Evolutionary conservation across 2,888 invertebrate genomes (phyloP).

Genomic region (Tiphia femorata): DNA sequence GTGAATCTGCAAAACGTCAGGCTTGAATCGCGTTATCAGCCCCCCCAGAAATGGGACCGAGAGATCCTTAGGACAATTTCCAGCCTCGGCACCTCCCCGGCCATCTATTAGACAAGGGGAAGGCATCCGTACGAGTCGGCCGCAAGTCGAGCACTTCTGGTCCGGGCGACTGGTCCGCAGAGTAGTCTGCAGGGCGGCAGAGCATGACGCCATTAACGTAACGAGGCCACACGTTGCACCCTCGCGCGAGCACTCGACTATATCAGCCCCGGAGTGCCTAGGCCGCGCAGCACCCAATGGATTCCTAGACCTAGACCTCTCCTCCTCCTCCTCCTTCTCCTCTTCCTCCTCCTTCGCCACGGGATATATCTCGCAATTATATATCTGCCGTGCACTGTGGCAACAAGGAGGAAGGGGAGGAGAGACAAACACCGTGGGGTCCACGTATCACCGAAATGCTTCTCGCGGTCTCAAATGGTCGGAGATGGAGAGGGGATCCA

Average conservation of each 20-base stretch:
- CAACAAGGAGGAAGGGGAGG: too few relatives aligned
- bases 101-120: too few relatives aligned
- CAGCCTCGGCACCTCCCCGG: too few relatives aligned
- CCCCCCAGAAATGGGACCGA: too few relatives aligned
- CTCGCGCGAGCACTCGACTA: constrained; percentile 43
- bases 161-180: constrained; percentile 32
- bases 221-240: constrained; percentile 56
- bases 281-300: constrained; percentile 37
- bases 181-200: constrained; percentile 51
- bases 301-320: constrained; percentile 56
- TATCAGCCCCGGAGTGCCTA: constrained; percentile 47
- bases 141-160: constrained; percentile 11
- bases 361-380: constrained; percentile 44
- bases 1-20: too few relatives aligned
- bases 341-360: constrained; percentile 15
- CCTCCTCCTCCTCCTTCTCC: constrained; percentile 26
- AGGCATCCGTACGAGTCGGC: too few relatives aligned
- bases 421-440: too few relatives aligned
- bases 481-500: not conserved
- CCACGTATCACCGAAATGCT: too few relatives aligned
- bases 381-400: constrained; percentile 17
- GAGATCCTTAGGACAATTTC: too few relatives aligned
- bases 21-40: too few relatives aligned
- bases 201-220: constrained; percentile 59
- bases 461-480: not conserved